phyloP scores from a whole-genome alignment of 1,140 invertebrate genomes.

The Ceratitis capitata region DNA sequence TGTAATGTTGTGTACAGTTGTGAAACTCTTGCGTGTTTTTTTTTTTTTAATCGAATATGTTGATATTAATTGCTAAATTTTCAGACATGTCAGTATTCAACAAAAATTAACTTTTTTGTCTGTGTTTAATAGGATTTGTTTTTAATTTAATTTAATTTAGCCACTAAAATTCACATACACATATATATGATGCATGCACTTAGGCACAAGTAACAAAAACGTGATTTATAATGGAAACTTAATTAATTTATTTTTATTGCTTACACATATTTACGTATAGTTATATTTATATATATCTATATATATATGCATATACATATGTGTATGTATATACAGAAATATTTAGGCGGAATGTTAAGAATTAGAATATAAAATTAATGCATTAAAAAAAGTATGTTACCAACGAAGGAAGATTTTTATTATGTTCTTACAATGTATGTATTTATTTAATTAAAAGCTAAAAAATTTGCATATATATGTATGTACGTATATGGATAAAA shows the following conservation, averaged over 20 bases:
- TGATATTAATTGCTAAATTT: slow-evolving; percentile 34
- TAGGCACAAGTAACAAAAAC: slow-evolving; percentile 19
- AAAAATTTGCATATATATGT: background rate
- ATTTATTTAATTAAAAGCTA: slow-evolving; percentile 37
- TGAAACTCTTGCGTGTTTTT: background rate
- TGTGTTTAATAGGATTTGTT: background rate
- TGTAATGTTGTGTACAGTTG: background rate
- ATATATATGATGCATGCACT: background rate
- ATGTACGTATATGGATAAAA: background rate
- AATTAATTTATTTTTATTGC: slow-evolving; percentile 24
- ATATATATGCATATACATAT: background rate
- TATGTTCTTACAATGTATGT: slow-evolving; percentile 41
- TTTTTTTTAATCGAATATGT: slow-evolving; percentile 36
- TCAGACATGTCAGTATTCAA: slow-evolving; percentile 29
- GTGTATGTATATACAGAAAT: background rate
- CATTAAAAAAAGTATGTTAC: background rate
- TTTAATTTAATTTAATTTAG: too few relatives aligned
- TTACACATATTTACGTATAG: background rate
- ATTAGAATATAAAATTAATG: background rate
- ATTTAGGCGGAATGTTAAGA: background rate
- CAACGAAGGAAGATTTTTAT: slow-evolving; percentile 41
- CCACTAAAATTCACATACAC: background rate
- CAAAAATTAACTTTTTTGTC: background rate
- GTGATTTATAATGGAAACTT: slow-evolving; percentile 26
- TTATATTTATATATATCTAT: background rate